Evolutionary conservation across 1,140 invertebrate genomes (phyloP).

Genomic region (Lepidostoma basale): DNA sequence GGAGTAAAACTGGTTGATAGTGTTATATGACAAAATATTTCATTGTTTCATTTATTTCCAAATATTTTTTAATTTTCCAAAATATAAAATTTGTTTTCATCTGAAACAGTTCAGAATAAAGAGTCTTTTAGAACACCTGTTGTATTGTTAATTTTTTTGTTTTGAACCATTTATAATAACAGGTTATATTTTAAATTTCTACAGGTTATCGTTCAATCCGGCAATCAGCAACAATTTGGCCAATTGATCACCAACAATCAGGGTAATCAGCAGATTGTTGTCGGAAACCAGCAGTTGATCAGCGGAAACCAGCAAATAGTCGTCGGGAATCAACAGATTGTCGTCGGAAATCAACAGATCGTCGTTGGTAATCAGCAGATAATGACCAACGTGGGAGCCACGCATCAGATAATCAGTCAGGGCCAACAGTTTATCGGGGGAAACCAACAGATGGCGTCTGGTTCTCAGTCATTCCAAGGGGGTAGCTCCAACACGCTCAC

Average conservation of each 20-base stretch:
- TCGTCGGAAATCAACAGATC: slow-evolving; percentile 48
- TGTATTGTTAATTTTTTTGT: too few species aligned
- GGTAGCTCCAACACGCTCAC: slow-evolving; percentile 1
- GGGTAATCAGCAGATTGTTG: slow-evolving; percentile 52
- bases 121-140: too few species aligned
- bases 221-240: slow-evolving; percentile 43
- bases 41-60: too few species aligned
- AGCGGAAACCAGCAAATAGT: slow-evolving; percentile 43
- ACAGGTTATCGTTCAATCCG: slow-evolving; percentile 12
- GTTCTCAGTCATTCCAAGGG: slow-evolving; percentile 26
- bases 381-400: slow-evolving; percentile 25
- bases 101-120: too few species aligned
- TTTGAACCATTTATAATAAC: too few species aligned
- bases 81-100: too few species aligned
- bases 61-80: too few species aligned
- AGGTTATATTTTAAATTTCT: too few species aligned
- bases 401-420: slow-evolving; percentile 34
- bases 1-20: too few species aligned
- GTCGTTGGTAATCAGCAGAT: slow-evolving; percentile 53
- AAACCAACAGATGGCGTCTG: slow-evolving; percentile 30
- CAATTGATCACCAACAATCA: slow-evolving; percentile 50
- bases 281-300: slow-evolving; percentile 48
- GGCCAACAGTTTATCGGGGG: slow-evolving; percentile 25
- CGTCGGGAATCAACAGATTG: slow-evolving; percentile 46
- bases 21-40: too few species aligned